These are phyloP conservation scores for Dryadula phaetusa DNA, from an alignment of 2,888 invertebrate species.

Conservation along the genomic window DNA sequence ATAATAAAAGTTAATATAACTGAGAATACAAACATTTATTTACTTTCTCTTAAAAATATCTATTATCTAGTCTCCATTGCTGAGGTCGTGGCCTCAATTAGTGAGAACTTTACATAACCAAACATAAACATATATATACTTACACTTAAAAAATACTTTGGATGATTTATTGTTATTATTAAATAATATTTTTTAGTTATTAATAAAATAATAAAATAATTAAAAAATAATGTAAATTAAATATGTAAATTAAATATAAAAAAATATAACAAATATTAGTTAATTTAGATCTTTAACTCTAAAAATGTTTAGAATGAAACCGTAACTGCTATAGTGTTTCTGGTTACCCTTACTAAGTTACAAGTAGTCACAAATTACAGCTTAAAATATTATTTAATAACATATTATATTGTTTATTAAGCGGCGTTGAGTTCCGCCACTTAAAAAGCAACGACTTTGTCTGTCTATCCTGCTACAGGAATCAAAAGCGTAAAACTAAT, in stretches of 20 bases:
- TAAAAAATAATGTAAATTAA: too few species aligned
- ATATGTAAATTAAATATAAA: too few species aligned
- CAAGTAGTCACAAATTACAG: background rate
- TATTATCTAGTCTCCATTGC: slow-evolving; percentile 14
- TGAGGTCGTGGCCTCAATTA: slow-evolving; percentile 27
- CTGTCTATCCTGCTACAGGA: too few species aligned
- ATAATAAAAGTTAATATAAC: background rate
- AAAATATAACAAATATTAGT: too few species aligned
- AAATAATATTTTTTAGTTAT: background rate
- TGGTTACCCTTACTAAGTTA: background rate
- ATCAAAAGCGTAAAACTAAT: too few species aligned
- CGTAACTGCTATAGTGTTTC: background rate
- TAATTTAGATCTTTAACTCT: background rate
- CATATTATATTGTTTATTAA: background rate
- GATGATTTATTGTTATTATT: slow-evolving; percentile 7
- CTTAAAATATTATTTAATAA: background rate
- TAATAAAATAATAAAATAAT: too few species aligned
- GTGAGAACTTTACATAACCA: slow-evolving; percentile 12
- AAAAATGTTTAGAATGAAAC: background rate
- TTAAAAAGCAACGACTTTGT: too few species aligned
- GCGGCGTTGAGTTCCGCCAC: too few species aligned
- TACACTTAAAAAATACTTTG: background rate
- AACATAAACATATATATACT: background rate
- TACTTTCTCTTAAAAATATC: slow-evolving; percentile 25
- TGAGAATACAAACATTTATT: slow-evolving; percentile 1